Evolutionary conservation across 2,888 invertebrate species (phyloP).

Genomic region (Micropterix aruncella): DNA sequence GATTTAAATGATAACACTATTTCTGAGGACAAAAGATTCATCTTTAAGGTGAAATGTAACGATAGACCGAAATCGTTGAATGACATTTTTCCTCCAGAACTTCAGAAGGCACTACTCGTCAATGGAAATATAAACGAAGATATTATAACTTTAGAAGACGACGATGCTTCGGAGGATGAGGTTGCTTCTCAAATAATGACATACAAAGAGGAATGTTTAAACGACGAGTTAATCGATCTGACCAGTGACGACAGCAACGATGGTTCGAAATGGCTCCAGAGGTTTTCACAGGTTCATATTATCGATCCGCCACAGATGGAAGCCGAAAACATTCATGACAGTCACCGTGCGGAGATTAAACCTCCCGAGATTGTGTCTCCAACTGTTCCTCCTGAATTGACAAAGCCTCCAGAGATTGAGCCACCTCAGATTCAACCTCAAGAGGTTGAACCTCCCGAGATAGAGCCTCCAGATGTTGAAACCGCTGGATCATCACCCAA

Average conservation of each 20-base stretch:
- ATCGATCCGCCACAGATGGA: too few relatives aligned
- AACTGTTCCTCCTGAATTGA: too few relatives aligned
- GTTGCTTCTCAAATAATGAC: neutral
- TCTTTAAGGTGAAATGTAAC: neutral
- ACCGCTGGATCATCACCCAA: too few relatives aligned
- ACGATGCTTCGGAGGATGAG: neutral
- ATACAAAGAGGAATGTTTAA: neutral
- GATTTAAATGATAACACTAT: neutral
- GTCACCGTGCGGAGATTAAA: too few relatives aligned
- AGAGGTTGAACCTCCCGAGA: too few relatives aligned
- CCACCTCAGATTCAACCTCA: too few relatives aligned
- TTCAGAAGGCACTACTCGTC: neutral
- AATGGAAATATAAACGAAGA: neutral
- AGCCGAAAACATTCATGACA: too few relatives aligned
- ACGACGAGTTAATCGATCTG: neutral
- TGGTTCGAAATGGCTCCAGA: neutral
- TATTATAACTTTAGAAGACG: neutral
- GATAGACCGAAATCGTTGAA: neutral
- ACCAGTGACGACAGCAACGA: neutral
- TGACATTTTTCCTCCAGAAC: neutral
- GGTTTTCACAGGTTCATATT: neutral
- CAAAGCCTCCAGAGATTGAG: too few relatives aligned
- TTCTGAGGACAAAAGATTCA: neutral
- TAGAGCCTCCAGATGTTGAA: neutral
- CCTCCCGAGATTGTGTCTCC: too few relatives aligned